Percentiles rank a stretch among this genome's conserved stretches.
phyloP scores from a whole-genome alignment of 2,888 invertebrate genomes.

The Mythimna ferrago region DNA sequence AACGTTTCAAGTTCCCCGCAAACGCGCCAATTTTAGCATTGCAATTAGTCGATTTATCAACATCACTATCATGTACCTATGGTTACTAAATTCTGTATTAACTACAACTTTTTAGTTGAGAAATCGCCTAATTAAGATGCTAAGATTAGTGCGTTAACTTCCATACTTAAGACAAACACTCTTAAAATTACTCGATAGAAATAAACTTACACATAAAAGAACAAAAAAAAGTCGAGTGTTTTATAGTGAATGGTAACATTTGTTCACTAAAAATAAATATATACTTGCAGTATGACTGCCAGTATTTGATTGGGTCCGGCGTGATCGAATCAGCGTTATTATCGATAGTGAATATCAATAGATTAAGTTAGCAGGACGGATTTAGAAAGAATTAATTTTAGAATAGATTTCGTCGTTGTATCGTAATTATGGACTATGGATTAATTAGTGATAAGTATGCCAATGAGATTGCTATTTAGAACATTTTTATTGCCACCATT shows the following conservation, averaged over 20 bases:
- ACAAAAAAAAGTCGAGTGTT: constrained; percentile 81
- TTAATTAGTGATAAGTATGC: constrained; percentile 3
- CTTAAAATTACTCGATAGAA: constrained; percentile 78
- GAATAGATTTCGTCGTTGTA: constrained; percentile 50
- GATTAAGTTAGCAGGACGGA: constrained; percentile 48
- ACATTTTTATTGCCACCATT: constrained; percentile 20
- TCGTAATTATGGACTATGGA: constrained; percentile 30
- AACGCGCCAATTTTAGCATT: constrained; percentile 60
- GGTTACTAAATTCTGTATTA: constrained; percentile 58
- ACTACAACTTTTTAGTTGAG: constrained; percentile 52
- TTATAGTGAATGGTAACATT: constrained; percentile 89
- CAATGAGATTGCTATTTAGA: constrained; percentile 26
- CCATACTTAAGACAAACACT: constrained; percentile 65
- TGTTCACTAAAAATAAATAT: constrained; percentile 85
- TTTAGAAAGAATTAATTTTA: constrained; percentile 61
- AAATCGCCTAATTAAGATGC: constrained; percentile 53
- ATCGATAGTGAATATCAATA: constrained; percentile 52
- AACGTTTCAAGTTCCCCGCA: constrained; percentile 63
- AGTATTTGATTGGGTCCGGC: constrained; percentile 61
- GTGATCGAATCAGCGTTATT: constrained; percentile 51
- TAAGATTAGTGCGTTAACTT: constrained; percentile 38
- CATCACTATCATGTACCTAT: constrained; percentile 51
- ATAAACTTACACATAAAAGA: constrained; percentile 83
- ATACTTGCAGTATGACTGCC: constrained; percentile 61
- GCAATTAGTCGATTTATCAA: constrained; percentile 51